A percentile compares a stretch with the other conserved stretches of the same genome.
These are phyloP conservation scores for Pionites leucogaster DNA, from an alignment of 2,113 vertebrate genomes.

Conservation along the genomic window DNA sequence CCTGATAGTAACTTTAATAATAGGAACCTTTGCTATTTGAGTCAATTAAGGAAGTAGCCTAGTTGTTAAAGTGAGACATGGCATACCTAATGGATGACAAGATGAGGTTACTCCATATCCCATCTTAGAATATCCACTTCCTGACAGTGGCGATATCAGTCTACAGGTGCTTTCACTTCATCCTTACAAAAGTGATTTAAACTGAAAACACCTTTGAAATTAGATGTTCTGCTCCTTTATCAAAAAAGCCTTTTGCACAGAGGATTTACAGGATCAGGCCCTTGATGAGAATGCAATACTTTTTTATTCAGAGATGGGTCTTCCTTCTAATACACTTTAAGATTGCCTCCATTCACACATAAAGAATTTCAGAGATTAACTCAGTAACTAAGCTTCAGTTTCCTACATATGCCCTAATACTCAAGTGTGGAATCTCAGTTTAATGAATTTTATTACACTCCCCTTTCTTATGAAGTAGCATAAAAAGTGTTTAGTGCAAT, in stretches of 20 bases:
- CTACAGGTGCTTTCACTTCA: background rate
- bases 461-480: constrained; percentile 1
- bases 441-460: constrained; percentile 34
- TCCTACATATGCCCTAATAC: background rate
- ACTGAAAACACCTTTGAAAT: background rate
- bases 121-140: background rate
- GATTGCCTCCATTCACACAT: constrained; percentile 12
- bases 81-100: background rate
- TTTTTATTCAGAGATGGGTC: background rate
- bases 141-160: background rate
- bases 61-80: background rate
- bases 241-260: background rate
- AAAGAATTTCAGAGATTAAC: constrained; percentile 42
- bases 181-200: background rate
- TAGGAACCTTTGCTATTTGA: background rate
- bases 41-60: background rate
- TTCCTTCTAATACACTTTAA: background rate
- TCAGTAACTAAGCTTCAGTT: constrained; percentile 36
- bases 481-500: constrained; percentile 21
- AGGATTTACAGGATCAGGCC: background rate
- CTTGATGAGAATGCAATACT: background rate
- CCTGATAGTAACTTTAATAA: background rate
- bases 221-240: background rate
- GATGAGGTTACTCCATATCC: background rate
- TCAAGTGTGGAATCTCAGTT: background rate